A percentile compares a stretch with the other conserved stretches of the same genome.
These are phyloP conservation scores for Orussus abietinus DNA, from an alignment of 1,140 invertebrate genomes.

Conservation along the genomic window DNA sequence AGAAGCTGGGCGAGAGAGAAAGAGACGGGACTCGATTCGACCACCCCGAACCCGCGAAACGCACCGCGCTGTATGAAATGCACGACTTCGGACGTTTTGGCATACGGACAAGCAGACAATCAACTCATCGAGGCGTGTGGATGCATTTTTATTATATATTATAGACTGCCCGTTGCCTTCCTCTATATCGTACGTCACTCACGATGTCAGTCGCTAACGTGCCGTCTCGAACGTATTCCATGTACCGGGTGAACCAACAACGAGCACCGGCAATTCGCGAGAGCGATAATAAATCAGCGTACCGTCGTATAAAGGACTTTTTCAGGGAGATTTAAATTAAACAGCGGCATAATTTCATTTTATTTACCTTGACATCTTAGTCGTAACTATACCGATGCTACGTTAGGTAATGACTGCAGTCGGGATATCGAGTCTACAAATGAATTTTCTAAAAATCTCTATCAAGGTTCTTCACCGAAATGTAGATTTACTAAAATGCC, in stretches of 20 bases:
- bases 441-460: too few relatives aligned
- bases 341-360: too few relatives aligned
- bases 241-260: slow-evolving; percentile 49
- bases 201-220: slow-evolving; percentile 53
- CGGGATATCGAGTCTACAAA: too few relatives aligned
- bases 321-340: too few relatives aligned
- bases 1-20: too few relatives aligned
- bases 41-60: slow-evolving; percentile 38
- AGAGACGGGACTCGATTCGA: slow-evolving; percentile 23
- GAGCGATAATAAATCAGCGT: too few relatives aligned
- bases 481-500: too few relatives aligned
- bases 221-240: slow-evolving; percentile 53
- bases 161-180: slow-evolving; percentile 51
- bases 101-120: slow-evolving; percentile 55
- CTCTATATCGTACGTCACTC: slow-evolving; percentile 55
- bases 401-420: background rate
- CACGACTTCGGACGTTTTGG: slow-evolving; percentile 54
- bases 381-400: background rate
- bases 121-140: slow-evolving; percentile 55
- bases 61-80: slow-evolving; percentile 53
- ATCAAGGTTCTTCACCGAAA: too few relatives aligned
- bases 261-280: too few relatives aligned
- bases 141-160: slow-evolving; percentile 57
- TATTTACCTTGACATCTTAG: too few relatives aligned
- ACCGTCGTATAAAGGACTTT: too few relatives aligned